Conservation (phyloP, 1,140 invertebrate species). For the Psilanteris sp. region DNA sequence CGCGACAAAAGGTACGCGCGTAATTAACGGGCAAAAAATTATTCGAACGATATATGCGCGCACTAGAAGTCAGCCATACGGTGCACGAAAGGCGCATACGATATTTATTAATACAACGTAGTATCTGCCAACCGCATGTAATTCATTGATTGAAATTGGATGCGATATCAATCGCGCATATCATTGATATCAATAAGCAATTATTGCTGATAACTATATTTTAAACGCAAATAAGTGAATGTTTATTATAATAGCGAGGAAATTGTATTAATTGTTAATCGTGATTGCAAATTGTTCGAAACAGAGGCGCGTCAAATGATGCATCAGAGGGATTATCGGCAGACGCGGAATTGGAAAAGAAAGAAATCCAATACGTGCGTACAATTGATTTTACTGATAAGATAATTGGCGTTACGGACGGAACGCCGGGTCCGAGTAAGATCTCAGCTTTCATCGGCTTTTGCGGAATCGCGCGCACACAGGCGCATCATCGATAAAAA, state of each 20-base stretch:
- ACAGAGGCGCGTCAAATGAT: slow-evolving; percentile 6
- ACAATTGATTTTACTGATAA: slow-evolving; percentile 31
- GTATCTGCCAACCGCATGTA: slow-evolving; percentile 11
- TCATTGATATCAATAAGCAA: slow-evolving; percentile 36
- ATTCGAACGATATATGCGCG: background rate
- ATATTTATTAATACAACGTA: slow-evolving; percentile 24
- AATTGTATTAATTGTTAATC: slow-evolving; percentile 40
- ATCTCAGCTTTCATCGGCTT: no score
- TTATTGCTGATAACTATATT: slow-evolving; percentile 38
- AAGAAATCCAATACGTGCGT: background rate
- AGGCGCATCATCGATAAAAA: slow-evolving; percentile 31
- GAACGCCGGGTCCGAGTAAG: no score
- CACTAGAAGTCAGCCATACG: background rate
- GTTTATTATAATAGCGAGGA: slow-evolving; percentile 45
- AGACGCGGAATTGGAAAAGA: slow-evolving; percentile 3
- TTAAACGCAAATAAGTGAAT: slow-evolving; percentile 39
- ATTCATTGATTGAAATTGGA: slow-evolving; percentile 39
- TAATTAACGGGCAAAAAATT: slow-evolving; percentile 9
- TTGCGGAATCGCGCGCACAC: slow-evolving; percentile 1
- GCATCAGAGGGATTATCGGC: slow-evolving; percentile 33
- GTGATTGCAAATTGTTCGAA: slow-evolving; percentile 30
- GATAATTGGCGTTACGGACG: slow-evolving; percentile 21
- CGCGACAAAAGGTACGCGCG: background rate
- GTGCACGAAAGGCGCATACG: background rate
- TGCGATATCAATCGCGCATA: slow-evolving; percentile 40